Evolutionary conservation across 2,113 vertebrate genomes (phyloP).

Genomic region (Bostrychus sinensis): DNA sequence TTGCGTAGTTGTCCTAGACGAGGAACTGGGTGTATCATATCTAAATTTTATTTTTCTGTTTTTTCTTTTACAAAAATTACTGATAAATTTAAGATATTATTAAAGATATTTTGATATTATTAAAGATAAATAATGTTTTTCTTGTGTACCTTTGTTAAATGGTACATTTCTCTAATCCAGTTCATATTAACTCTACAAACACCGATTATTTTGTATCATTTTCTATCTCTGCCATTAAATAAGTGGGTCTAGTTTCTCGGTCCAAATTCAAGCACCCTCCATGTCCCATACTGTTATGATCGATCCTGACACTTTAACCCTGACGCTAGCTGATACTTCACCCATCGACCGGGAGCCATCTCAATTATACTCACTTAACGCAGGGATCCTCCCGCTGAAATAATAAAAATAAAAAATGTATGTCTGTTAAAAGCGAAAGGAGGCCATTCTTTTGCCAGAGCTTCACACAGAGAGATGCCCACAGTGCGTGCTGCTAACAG

Average conservation of each 20-base stretch:
- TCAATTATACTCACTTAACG: slow-evolving; percentile 60
- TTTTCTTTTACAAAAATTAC: too few relatives aligned
- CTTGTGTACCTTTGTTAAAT: too few relatives aligned
- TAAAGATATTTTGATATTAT: too few relatives aligned
- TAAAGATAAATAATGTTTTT: too few relatives aligned
- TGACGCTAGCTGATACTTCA: slow-evolving; percentile 49
- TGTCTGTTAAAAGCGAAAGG: slow-evolving; percentile 15
- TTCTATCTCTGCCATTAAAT: background rate
- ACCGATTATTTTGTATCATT: too few relatives aligned
- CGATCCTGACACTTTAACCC: slow-evolving; percentile 63
- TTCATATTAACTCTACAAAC: too few relatives aligned
- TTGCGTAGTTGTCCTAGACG: too few relatives aligned
- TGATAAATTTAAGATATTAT: too few relatives aligned
- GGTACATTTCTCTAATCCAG: too few relatives aligned
- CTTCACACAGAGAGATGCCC: slow-evolving; percentile 28
- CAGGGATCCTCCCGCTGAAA: slow-evolving; percentile 39
- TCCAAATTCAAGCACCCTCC: slow-evolving; percentile 23
- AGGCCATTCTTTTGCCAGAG: slow-evolving; percentile 22
- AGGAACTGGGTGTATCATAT: too few relatives aligned
- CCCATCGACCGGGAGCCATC: slow-evolving; percentile 48
- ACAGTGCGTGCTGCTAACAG: slow-evolving; percentile 21
- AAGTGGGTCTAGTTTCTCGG: slow-evolving; percentile 13
- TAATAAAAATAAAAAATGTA: slow-evolving; percentile 54
- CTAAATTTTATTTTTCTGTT: too few relatives aligned
- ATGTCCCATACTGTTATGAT: slow-evolving; percentile 60